These are phyloP conservation scores for Macrobrachium nipponense DNA, from an alignment of 1,140 invertebrate species.

Conservation along the genomic window DNA sequence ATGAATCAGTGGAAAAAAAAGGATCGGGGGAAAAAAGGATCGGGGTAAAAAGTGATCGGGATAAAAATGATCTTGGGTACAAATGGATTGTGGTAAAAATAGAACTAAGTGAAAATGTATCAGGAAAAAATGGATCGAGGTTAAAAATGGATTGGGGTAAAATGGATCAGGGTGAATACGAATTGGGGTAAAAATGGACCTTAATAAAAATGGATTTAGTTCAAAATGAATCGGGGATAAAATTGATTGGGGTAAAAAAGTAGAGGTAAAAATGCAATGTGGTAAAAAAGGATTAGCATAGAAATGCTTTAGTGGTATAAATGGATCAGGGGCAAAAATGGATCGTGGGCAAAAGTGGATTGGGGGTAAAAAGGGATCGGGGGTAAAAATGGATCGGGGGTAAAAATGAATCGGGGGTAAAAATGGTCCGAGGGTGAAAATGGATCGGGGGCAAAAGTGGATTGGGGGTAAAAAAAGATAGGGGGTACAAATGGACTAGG, in stretches of 20 bases:
- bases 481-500: neutral
- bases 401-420: no score
- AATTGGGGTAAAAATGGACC: no score
- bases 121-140: no score
- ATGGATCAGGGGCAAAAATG: neutral
- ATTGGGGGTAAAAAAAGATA: neutral
- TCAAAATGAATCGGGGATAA: neutral
- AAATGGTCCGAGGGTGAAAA: no score
- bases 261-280: neutral
- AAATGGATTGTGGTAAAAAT: neutral
- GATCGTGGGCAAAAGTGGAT: no score
- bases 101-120: neutral
- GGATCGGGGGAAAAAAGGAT: neutral
- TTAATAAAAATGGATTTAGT: no score
- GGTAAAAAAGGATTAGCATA: no score
- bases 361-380: no score
- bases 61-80: neutral
- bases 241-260: neutral
- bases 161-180: no score
- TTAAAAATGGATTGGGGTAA: no score
- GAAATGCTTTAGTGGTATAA: neutral
- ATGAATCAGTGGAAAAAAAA: neutral
- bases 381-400: no score
- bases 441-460: no score
- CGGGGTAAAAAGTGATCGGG: neutral